Base-by-base conservation (phyloP, 2,888 invertebrate species). In the Pristionchus arcanus region DNA sequence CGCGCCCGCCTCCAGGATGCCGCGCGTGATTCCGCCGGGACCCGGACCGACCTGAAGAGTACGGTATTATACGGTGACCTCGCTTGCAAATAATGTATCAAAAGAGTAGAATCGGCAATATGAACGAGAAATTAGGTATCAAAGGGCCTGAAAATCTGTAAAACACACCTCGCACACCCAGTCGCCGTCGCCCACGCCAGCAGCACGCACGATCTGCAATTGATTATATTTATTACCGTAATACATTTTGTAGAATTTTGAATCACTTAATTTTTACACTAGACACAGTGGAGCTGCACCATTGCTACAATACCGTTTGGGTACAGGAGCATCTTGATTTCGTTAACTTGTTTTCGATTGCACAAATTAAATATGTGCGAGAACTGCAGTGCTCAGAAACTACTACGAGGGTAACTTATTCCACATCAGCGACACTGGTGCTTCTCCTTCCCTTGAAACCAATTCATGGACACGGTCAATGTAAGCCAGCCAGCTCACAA, bases 21-120 rank as follows among this genome's bases (percentile, higher is more conserved):
- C 97, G 86, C 98, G 96, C 0, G 99, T 99, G 71, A 99, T 97
- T n/a, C 98, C 97, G 0, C 99, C 99, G 0, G 99, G 99, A 0
- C 99, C 99, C 0, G 99, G 99, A 0, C 99, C 99, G 0, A 99
- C 97, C 96, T 99, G 84, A 71, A 11, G 21, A 71, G 71, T 81
- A 81, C 42, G 25, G 42, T 81, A 81, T 2, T 19, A 77, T 37
- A 19, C 31, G 28, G 25, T 68, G 13, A 13, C 42, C 42, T 49
- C 42, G 42, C 42, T 49, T 49, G 42, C 9, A 49, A 49, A 49
- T 9, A 49, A n/a, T n/a, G n/a, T n/a, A 49, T 49, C 42, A 49
- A 49, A 5, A 3, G 42, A 49, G 42, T 49, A 49, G 42, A 49
- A 49, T 49, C 42, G 42, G 42, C 3, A 49, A 49, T 11, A 49